A percentile compares a stretch with the other conserved stretches of the same genome.
phyloP scores from a whole-genome alignment of 2,113 vertebrate genomes.

The Oncorhynchus nerka region DNA sequence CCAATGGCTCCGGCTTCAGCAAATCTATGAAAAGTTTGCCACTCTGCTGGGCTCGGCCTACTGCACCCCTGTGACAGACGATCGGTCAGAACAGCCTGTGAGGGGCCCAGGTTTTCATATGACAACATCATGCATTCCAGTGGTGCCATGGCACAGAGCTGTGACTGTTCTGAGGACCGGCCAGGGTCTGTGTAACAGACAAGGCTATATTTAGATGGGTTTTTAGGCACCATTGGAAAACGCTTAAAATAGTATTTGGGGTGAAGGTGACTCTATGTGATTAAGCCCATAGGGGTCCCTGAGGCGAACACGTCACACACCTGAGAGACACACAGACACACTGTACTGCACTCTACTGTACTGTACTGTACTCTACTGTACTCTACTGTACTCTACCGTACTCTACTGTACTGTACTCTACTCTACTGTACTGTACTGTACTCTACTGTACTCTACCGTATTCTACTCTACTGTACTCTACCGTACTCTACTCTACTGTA shows the following conservation, averaged over 20 bases:
- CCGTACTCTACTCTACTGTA: too few relatives aligned
- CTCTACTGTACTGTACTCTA: fast-evolving
- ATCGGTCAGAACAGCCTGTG: slow-evolving; percentile 53
- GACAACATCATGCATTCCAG: slow-evolving; percentile 71
- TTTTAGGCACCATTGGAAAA: slow-evolving; percentile 49
- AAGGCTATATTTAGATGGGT: slow-evolving; percentile 69
- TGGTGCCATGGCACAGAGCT: slow-evolving; percentile 60
- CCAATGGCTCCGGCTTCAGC: background rate
- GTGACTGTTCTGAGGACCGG: slow-evolving; percentile 59
- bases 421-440: too few relatives aligned
- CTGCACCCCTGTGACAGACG: slow-evolving; percentile 54
- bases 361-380: too few relatives aligned
- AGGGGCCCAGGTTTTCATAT: slow-evolving; percentile 63
- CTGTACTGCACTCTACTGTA: too few relatives aligned
- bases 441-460: too few relatives aligned
- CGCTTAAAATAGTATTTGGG: slow-evolving; percentile 61
- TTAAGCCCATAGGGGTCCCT: slow-evolving; percentile 37
- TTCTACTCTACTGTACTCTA: too few relatives aligned
- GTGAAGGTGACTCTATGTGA: slow-evolving; percentile 31
- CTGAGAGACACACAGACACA: slow-evolving; percentile 14
- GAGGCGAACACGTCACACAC: slow-evolving; percentile 23
- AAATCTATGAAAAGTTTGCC: slow-evolving; percentile 56
- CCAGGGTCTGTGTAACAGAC: slow-evolving; percentile 61
- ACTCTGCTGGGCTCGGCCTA: slow-evolving; percentile 53
- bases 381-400: too few relatives aligned